Evolutionary conservation across 2,113 vertebrate species (phyloP).

Genomic region (Crypturellus undulatus): DNA sequence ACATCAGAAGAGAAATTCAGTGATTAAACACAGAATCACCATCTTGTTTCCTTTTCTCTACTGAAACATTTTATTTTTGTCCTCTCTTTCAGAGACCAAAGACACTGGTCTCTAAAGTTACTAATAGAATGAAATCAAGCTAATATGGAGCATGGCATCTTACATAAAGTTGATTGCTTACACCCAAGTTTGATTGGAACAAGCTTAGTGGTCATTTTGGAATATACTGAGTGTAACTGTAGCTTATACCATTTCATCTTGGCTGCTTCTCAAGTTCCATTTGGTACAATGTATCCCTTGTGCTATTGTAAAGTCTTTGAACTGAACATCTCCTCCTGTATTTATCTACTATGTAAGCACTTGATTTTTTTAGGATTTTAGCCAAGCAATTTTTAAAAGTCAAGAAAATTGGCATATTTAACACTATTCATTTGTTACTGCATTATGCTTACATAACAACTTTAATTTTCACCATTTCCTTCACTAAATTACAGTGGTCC

Average conservation of each 20-base stretch:
- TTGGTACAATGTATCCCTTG: constrained; percentile 64
- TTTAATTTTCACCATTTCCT: constrained; percentile 52
- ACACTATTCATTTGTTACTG: constrained; percentile 55
- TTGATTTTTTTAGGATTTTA: constrained; percentile 46
- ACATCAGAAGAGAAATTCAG: neutral
- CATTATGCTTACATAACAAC: constrained; percentile 9
- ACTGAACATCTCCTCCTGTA: constrained; percentile 39
- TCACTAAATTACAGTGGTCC: constrained; percentile 22
- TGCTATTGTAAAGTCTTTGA: constrained; percentile 42
- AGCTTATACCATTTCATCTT: constrained; percentile 21
- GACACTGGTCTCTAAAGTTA: neutral
- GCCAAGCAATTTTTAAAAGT: constrained; percentile 32
- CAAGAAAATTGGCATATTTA: constrained; percentile 54
- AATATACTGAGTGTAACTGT: neutral
- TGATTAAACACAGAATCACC: neutral
- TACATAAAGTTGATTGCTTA: constrained; percentile 54
- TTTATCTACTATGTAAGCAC: constrained; percentile 16
- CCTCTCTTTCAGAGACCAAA: neutral
- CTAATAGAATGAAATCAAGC: constrained; percentile 40
- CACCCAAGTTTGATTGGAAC: neutral
- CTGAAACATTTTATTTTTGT: neutral
- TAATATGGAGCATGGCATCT: neutral
- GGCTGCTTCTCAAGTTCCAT: constrained; percentile 24
- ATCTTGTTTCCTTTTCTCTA: neutral
- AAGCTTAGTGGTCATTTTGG: constrained; percentile 34